phyloP scores from a whole-genome alignment of 1,140 invertebrate genomes.

The Propsilocerus akamusi region DNA sequence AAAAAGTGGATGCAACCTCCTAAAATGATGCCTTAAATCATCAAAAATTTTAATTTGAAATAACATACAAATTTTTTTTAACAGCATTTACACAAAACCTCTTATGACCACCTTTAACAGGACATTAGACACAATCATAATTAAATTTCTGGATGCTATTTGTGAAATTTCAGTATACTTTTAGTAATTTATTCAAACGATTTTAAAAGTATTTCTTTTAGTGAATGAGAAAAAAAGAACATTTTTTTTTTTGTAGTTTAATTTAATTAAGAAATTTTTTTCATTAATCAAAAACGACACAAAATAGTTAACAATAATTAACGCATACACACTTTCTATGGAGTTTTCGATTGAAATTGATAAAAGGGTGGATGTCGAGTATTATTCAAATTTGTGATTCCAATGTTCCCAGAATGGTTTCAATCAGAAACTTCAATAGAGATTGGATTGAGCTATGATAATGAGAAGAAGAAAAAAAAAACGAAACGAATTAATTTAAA shows the following conservation, averaged over 20 bases:
- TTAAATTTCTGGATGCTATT: background rate
- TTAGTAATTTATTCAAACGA: background rate
- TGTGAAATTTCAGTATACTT: background rate
- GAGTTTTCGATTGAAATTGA: background rate
- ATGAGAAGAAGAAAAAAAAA: too few relatives aligned
- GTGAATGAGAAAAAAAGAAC: background rate
- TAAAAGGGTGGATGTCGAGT: background rate
- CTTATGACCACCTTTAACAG: background rate
- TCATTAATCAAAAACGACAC: too few relatives aligned
- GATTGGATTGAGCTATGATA: slow-evolving; percentile 1
- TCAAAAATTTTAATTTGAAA: too few relatives aligned
- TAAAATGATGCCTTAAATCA: slow-evolving; percentile 56
- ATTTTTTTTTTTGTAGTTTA: too few relatives aligned
- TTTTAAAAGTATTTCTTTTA: background rate
- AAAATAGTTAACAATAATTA: background rate
- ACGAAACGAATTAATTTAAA: too few relatives aligned
- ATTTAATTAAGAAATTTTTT: too few relatives aligned
- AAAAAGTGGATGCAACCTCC: slow-evolving; percentile 71
- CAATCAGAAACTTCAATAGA: slow-evolving; percentile 1
- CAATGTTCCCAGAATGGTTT: background rate
- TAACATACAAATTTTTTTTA: background rate
- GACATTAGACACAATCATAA: background rate
- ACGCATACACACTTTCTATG: background rate
- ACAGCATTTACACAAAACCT: background rate
- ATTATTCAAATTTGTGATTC: background rate